A percentile compares a stretch with the other conserved stretches of the same genome.
Evolutionary conservation across 2,888 invertebrate genomes (phyloP).

Genomic region (Drosophila setosimentum): DNA sequence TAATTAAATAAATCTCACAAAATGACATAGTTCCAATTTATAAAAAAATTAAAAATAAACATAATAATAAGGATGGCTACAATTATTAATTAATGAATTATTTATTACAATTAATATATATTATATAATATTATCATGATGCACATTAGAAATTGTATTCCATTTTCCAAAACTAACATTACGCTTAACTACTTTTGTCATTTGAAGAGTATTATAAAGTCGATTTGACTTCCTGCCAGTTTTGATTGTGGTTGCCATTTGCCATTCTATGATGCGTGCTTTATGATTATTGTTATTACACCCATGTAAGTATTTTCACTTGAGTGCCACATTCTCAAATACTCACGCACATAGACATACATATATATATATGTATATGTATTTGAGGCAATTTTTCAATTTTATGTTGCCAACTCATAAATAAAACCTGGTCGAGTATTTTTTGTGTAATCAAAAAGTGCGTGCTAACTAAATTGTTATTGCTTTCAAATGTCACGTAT

Average conservation of each 20-base stretch:
- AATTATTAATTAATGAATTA: too few relatives aligned
- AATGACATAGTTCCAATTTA: background rate
- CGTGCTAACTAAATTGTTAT: constrained; percentile 81
- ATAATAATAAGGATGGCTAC: background rate
- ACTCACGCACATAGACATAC: constrained; percentile 7
- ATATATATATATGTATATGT: constrained; percentile 15
- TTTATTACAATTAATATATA: background rate
- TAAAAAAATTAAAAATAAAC: background rate
- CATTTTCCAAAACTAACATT: background rate
- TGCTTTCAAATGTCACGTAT: constrained; percentile 81
- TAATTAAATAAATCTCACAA: background rate
- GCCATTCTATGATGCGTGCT: constrained; percentile 41
- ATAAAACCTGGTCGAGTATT: constrained; percentile 56
- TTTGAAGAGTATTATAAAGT: constrained; percentile 17
- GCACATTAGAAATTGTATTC: background rate
- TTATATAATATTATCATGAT: background rate
- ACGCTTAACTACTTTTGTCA: background rate
- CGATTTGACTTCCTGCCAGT: background rate
- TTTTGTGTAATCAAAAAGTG: constrained; percentile 72
- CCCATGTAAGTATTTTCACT: constrained; percentile 51
- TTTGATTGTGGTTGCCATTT: constrained; percentile 31
- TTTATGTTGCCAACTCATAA: constrained; percentile 70
- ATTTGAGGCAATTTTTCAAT: constrained; percentile 71
- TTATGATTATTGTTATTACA: constrained; percentile 73
- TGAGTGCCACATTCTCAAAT: constrained; percentile 17